Evolutionary conservation across 2,888 invertebrate species (phyloP), one percentile per base, ranked within the genome.

Genomic region (Ischnura elegans): DNA sequence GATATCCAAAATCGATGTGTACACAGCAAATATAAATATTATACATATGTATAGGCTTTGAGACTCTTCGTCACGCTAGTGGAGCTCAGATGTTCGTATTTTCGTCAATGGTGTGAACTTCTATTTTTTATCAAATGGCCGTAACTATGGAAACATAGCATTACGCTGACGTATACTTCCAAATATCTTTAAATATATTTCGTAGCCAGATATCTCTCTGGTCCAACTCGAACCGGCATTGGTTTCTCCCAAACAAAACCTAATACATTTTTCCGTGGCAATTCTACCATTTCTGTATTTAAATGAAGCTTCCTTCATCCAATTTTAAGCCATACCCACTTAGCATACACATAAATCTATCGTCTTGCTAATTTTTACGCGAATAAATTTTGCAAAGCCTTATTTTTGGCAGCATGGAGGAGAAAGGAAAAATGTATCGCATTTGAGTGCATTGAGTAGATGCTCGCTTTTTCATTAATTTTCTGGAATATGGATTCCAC

Each of bases 11-110:
- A 36, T 36, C 61, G 3, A 76, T 36, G 36, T 76, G 36, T 76
- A 76, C 29, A 76, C 10, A 76, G 19, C 8, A 51, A 1, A 51
- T 76, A 29, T 76, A 76, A 13, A 76, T 61, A 36, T 1, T 36
- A 76, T 36, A 13, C 0, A 76, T 76, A 76, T 36, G 16, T 36
- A 36, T 51, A 61, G n/a, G 42, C 51, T 43, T 61, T 21, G 43
- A 29, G 51, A 61, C 55, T 36, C 36, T 36, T 36, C 55, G 61
- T 90, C 55, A 55, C 42, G 16, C 61, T 55, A 51, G 55, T 42
- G 42, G 51, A 43, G 90, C 55, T 51, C 42, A 61, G 43, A 55
- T 43, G 61, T 55, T 55, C 43, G 90, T 61, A 90, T 90, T 90
- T 90, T 90, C 61, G 43, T 43, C 61, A 47, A 55, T 43, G 43